Conservation (phyloP, 2,888 invertebrate genomes). For the Pristionchus mayeri region DNA sequence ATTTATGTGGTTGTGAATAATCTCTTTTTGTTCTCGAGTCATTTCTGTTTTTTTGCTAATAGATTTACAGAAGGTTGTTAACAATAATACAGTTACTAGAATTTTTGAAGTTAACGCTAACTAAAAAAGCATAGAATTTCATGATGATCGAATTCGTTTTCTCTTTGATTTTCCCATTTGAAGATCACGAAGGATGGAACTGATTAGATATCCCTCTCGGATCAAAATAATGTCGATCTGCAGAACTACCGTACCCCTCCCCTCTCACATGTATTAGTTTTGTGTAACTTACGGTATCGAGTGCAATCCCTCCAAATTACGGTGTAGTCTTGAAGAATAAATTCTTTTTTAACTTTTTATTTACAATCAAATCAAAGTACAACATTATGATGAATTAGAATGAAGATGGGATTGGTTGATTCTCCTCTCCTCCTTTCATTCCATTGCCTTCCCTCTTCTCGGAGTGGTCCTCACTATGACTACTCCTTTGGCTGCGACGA, state of each 20-base stretch:
- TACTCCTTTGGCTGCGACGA: background rate
- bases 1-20: slow-evolving; percentile 28
- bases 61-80: background rate
- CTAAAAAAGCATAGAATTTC: background rate
- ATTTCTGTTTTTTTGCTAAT: background rate
- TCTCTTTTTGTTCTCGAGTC: background rate
- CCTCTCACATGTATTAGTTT: slow-evolving; percentile 16
- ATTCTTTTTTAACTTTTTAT: background rate
- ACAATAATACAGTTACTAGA: background rate
- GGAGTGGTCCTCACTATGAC: slow-evolving; percentile 14
- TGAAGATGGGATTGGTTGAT: background rate
- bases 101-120: background rate
- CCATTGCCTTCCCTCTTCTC: background rate
- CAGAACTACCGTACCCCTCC: background rate
- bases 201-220: background rate
- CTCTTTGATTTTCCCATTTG: background rate
- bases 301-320: slow-evolving; percentile 32
- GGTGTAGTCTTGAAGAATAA: slow-evolving; percentile 33
- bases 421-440: background rate
- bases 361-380: background rate
- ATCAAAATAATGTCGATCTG: slow-evolving; percentile 12
- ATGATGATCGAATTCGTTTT: background rate
- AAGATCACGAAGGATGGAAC: background rate
- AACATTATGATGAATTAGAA: background rate
- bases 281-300: slow-evolving; percentile 42